Conservation (phyloP, 2,888 invertebrate species). For the Herminia tarsipennalis region DNA sequence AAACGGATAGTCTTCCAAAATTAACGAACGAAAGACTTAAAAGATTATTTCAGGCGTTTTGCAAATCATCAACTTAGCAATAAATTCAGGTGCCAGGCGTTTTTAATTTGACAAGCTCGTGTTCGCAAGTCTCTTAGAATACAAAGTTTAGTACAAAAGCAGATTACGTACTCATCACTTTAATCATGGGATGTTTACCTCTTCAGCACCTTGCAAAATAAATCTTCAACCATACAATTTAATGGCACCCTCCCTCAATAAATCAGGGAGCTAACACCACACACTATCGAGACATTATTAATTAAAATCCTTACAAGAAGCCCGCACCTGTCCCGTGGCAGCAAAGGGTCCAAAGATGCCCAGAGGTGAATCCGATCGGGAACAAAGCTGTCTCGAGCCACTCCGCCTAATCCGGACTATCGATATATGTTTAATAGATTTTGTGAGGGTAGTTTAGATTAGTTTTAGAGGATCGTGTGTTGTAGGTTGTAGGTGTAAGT, state of each 20-base stretch:
- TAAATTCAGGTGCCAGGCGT: too few relatives aligned
- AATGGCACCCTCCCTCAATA: slow-evolving; percentile 33
- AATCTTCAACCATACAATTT: slow-evolving; percentile 36
- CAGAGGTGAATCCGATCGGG: slow-evolving; percentile 52
- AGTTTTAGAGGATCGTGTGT: slow-evolving; percentile 30
- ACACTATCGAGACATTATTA: slow-evolving; percentile 80
- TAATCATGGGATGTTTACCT: too few relatives aligned
- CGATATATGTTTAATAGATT: slow-evolving; percentile 67
- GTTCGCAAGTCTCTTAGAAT: too few relatives aligned
- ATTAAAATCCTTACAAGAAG: slow-evolving; percentile 77
- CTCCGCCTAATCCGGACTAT: slow-evolving; percentile 77
- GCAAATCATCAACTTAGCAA: too few relatives aligned
- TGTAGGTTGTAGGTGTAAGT: slow-evolving; percentile 15
- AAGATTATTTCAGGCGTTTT: too few relatives aligned
- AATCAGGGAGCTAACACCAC: slow-evolving; percentile 61
- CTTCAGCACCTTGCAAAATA: slow-evolving; percentile 8
- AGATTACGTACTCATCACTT: too few relatives aligned
- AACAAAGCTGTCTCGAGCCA: slow-evolving; percentile 74
- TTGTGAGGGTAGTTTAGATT: slow-evolving; percentile 41
- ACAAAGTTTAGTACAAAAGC: too few relatives aligned
- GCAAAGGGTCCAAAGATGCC: slow-evolving; percentile 20
- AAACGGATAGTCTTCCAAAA: too few relatives aligned
- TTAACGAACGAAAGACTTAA: too few relatives aligned
- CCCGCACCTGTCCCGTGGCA: slow-evolving; percentile 77
- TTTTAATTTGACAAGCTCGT: too few relatives aligned